Conservation (phyloP, 2,888 invertebrate species). For the Nomada flava region DNA sequence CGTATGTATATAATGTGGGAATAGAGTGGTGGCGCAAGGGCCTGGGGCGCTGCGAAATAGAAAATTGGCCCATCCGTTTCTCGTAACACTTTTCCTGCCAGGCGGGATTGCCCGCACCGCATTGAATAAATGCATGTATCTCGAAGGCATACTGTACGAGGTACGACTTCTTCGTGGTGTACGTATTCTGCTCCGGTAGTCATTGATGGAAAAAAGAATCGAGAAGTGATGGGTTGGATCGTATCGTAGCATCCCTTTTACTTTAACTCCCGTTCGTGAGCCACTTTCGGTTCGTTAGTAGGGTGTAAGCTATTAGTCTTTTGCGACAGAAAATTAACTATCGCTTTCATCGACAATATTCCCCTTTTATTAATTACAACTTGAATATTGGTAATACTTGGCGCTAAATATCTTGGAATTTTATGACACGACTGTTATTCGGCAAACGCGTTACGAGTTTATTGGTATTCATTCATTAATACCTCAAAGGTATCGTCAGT, state of each 20-base stretch:
- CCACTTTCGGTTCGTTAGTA: slow-evolving; percentile 33
- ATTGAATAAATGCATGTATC: slow-evolving; percentile 81
- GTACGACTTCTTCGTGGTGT: slow-evolving; percentile 43
- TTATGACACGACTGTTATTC: slow-evolving; percentile 8
- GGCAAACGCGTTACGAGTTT: slow-evolving; percentile 30
- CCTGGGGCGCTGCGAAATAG: slow-evolving; percentile 74
- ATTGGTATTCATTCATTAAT: slow-evolving; percentile 36
- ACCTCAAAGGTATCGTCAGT: slow-evolving; percentile 4
- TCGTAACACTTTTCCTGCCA: slow-evolving; percentile 76
- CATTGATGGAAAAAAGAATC: slow-evolving; percentile 22
- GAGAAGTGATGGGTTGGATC: slow-evolving; percentile 56
- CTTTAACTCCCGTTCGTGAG: slow-evolving; percentile 13
- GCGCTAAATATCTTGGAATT: slow-evolving; percentile 25
- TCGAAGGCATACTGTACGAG: slow-evolving; percentile 68
- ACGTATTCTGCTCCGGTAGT: slow-evolving; percentile 43
- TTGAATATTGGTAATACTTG: background rate
- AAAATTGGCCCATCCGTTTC: slow-evolving; percentile 82
- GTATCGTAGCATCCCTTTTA: slow-evolving; percentile 38
- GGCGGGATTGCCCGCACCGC: slow-evolving; percentile 73
- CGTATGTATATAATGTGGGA: slow-evolving; percentile 62
- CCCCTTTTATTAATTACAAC: slow-evolving; percentile 27
- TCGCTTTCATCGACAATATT: background rate
- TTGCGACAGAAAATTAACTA: slow-evolving; percentile 37
- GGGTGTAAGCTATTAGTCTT: slow-evolving; percentile 25
- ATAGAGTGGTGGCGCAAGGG: slow-evolving; percentile 61